Percentiles rank a stretch among this genome's conserved stretches.
Evolutionary conservation across 2,888 invertebrate species (phyloP).

Genomic region (Dioctria linearis): DNA sequence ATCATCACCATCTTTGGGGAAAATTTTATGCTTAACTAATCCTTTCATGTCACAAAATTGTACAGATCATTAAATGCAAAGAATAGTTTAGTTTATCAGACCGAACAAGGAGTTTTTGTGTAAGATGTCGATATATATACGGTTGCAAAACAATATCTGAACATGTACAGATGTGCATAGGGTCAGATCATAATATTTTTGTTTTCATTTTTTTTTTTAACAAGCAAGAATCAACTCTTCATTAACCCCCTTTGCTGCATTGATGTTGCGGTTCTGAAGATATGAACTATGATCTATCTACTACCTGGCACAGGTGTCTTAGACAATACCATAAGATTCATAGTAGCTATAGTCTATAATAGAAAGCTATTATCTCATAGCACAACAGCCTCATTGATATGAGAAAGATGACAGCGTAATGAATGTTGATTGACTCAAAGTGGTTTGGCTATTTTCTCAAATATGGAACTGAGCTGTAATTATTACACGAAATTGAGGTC

Average conservation of each 20-base stretch:
- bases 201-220: neutral
- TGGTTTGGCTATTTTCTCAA: neutral
- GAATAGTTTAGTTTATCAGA: neutral
- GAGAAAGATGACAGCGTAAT: slow-evolving; percentile 11
- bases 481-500: slow-evolving; percentile 2
- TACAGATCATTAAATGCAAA: neutral
- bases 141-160: slow-evolving; percentile 13
- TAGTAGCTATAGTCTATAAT: neutral
- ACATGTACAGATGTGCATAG: slow-evolving; percentile 16
- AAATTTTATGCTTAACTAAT: slow-evolving; percentile 5
- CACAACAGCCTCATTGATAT: neutral
- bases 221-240: neutral
- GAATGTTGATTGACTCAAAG: slow-evolving; percentile 23
- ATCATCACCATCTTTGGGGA: neutral
- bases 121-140: neutral
- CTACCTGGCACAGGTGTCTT: slow-evolving; percentile 4
- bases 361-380: slow-evolving; percentile 7
- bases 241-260: neutral
- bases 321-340: neutral
- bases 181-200: slow-evolving; percentile 4
- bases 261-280: slow-evolving; percentile 13
- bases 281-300: neutral
- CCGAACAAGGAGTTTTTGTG: neutral
- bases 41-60: slow-evolving; percentile 6
- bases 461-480: neutral